Conservation (phyloP, 2,113 vertebrate genomes). For the Neomonachus schauinslandi region DNA sequence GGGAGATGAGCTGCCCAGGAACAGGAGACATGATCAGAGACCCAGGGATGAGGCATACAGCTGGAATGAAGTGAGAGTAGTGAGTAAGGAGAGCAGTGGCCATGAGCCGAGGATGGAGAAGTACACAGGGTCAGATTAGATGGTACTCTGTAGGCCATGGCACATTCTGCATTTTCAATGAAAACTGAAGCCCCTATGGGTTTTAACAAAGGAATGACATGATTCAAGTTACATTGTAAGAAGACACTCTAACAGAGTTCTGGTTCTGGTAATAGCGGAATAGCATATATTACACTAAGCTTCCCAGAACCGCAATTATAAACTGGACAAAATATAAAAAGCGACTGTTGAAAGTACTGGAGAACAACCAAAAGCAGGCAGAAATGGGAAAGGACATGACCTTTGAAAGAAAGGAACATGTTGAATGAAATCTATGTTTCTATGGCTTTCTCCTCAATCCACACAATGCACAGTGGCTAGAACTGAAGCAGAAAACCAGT, state of each 20-base stretch:
- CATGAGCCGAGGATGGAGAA: background rate
- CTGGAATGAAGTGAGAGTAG: background rate
- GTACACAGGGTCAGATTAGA: background rate
- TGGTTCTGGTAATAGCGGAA: background rate
- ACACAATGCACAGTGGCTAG: background rate
- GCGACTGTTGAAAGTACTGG: background rate
- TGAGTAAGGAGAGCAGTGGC: background rate
- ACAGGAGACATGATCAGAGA: background rate
- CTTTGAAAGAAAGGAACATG: background rate
- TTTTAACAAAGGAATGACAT: background rate
- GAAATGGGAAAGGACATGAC: background rate
- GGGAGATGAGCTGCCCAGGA: background rate
- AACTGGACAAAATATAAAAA: background rate
- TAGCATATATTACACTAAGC: background rate
- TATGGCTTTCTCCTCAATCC: background rate
- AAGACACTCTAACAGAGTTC: background rate
- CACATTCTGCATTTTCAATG: background rate
- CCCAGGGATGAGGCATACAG: background rate
- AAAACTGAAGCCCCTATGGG: background rate
- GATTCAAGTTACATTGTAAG: background rate
- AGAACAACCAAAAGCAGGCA: background rate
- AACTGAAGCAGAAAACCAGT: background rate
- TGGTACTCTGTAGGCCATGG: background rate
- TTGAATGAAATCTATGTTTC: background rate
- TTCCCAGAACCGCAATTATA: background rate